Conservation (phyloP, 2,888 invertebrate species). For the Andricus curvator region DNA sequence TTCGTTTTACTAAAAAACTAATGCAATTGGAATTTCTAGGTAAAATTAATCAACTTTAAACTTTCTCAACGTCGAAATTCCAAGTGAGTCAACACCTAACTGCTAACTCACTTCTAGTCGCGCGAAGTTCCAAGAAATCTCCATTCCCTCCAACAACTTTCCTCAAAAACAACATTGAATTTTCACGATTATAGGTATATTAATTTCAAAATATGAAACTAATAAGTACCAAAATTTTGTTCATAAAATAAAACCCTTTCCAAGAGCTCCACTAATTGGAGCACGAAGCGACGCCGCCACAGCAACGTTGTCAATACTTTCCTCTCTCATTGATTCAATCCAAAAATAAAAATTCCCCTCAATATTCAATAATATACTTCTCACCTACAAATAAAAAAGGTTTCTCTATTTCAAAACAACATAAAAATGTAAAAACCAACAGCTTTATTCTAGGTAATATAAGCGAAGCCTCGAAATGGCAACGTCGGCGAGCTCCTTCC, state of each 20-base stretch:
- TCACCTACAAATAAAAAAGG: neutral
- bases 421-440: neutral
- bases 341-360: neutral
- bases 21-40: neutral
- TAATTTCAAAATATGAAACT: neutral
- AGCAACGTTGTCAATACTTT: conserved; percentile 34
- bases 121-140: neutral
- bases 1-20: neutral
- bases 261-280: conserved; percentile 19
- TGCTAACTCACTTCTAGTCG: neutral
- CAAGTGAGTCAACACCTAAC: neutral
- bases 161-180: neutral
- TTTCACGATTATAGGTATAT: neutral
- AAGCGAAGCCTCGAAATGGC: conserved; percentile 26
- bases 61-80: conserved; percentile 1
- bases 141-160: neutral
- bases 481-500: conserved; percentile 26
- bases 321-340: neutral
- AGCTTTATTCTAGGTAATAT: neutral
- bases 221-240: neutral
- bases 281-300: conserved; percentile 31
- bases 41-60: neutral
- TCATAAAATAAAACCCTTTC: neutral
- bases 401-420: neutral
- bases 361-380: neutral